Evolutionary conservation across 2,113 vertebrate genomes (phyloP), one percentile per base, ranked within the genome.

Genomic region (Gasterosteus aculeatus): DNA sequence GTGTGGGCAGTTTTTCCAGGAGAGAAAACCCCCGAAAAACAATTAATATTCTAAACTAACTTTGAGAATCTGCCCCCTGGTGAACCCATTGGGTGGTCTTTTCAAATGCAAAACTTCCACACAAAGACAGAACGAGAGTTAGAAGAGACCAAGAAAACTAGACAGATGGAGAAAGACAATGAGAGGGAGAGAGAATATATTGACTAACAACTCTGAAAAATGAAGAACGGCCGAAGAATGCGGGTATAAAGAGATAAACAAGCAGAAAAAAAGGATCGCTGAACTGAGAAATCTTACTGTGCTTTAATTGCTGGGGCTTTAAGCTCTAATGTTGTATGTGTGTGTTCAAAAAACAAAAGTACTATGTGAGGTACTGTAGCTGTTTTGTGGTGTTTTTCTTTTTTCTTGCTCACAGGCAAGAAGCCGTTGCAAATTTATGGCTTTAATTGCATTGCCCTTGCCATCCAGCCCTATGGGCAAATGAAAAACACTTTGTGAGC

Each of bases 41-140:
- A 82, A 93, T 92, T 91, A 91, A 91, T 92, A 93, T 93, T 93
- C 88, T 58, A 72, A 77, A 84, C 81, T 85, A 72, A 89, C 81
- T 81, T 72, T 57, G 74, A 85, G 79, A 88, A 68, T 87, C 62
- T 88, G 82, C 77, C 85, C 83, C 84, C 82, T 81, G 77, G 78
- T 83, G 80, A 83, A 84, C 88, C 75, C 73, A 85, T 10, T 77
- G 89, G 91, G 92, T 91, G 90, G 91, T 88, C 92, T 83, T 93
- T 93, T 91, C 85, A 89, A 67, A 92, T 91, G 89, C 83, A 86
- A 91, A 53, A 92, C 76, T 56, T 63, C 81, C 35, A 19, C 78
- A 80, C 64, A 84, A 74, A 81, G 73, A 86, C 67, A 35, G 58
- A 62, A 66, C 18, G 26, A 69, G 81, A 64, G 72, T 75, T 71